These are phyloP conservation scores for Aphodius granarius DNA, from an alignment of 2,888 invertebrate genomes.

Conservation along the genomic window DNA sequence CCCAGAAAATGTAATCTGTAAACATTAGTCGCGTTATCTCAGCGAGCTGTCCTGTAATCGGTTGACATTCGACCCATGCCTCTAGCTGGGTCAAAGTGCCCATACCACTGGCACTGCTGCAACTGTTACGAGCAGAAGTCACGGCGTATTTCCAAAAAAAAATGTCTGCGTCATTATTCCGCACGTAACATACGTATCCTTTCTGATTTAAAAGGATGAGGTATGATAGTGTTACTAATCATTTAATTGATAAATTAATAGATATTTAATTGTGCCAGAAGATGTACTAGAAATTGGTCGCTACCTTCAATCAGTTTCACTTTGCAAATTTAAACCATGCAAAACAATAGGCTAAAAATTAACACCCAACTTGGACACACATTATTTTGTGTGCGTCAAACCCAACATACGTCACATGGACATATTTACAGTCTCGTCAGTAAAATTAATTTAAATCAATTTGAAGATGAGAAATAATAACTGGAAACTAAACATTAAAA, in stretches of 20 bases:
- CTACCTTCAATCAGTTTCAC: too few species aligned
- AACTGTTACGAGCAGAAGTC: not conserved
- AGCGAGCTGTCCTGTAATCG: not conserved
- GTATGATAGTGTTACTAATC: too few species aligned
- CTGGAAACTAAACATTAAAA: not conserved
- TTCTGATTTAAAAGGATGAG: not conserved
- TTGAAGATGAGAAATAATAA: too few species aligned
- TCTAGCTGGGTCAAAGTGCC: not conserved
- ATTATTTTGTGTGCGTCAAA: too few species aligned
- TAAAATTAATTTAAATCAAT: too few species aligned
- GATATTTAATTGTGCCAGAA: too few species aligned
- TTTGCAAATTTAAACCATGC: too few species aligned
- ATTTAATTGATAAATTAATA: not conserved
- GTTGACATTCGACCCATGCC: not conserved
- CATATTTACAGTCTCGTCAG: too few species aligned
- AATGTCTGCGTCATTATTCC: not conserved
- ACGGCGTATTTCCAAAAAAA: not conserved
- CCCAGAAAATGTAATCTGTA: not conserved
- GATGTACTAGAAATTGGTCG: too few species aligned
- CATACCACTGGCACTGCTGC: not conserved
- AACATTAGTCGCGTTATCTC: not conserved
- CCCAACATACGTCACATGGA: too few species aligned
- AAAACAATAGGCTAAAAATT: too few species aligned
- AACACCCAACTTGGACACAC: too few species aligned
- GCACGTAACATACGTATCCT: not conserved